Conservation (phyloP, 2,113 vertebrate species). For the Thunnus maccoyii region DNA sequence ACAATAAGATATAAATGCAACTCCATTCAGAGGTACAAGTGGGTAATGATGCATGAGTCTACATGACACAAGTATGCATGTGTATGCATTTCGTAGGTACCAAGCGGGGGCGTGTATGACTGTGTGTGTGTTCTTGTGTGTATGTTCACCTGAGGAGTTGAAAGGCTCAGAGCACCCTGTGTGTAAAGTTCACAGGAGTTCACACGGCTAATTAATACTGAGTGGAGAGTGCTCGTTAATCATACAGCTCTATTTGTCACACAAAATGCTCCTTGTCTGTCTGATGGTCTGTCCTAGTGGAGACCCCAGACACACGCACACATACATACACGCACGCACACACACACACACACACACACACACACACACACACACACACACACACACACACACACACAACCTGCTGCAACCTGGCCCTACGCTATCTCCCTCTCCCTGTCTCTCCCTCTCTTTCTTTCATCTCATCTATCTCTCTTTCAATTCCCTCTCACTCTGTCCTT, state of each 20-base stretch:
- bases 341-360: conserved; percentile 45
- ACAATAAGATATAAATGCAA: conserved; percentile 40
- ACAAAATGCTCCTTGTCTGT: conserved; percentile 72
- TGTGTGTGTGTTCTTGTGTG: conserved; percentile 42
- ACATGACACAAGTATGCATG: conserved; percentile 67
- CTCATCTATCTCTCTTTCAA: conserved; percentile 77
- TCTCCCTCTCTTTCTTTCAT: conserved; percentile 74
- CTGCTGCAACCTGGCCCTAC: conserved; percentile 74
- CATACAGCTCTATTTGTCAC: conserved; percentile 80
- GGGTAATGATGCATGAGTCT: conserved; percentile 62
- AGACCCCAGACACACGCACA: conserved; percentile 52
- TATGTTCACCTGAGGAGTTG: conserved; percentile 65
- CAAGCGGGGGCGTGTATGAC: conserved; percentile 31
- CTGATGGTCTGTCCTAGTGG: conserved; percentile 58
- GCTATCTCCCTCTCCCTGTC: conserved; percentile 56
- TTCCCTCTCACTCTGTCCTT: conserved; percentile 75
- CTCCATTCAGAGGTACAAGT: conserved; percentile 47
- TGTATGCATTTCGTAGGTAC: conserved; percentile 37
- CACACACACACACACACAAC: conserved; percentile 47
- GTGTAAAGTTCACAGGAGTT: conserved; percentile 85
- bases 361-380: conserved; percentile 49
- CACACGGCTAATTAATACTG: conserved; percentile 85
- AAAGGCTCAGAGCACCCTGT: conserved; percentile 67
- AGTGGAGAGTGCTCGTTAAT: conserved; percentile 80
- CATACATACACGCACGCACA: conserved; percentile 45